Conservation (phyloP, 1,140 invertebrate genomes). For the Drosophila seguyi region DNA sequence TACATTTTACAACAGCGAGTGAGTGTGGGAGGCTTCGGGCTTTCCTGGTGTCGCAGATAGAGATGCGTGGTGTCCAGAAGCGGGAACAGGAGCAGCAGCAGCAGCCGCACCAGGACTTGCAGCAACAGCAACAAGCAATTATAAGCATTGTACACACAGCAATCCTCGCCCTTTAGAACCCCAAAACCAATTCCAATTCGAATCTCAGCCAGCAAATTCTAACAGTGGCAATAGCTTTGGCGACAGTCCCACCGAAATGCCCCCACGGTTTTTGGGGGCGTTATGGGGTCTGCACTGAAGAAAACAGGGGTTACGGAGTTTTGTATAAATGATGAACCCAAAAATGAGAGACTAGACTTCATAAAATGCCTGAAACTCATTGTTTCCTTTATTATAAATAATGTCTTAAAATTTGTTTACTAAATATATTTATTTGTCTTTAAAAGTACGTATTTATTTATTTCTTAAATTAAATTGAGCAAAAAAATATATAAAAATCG, state of each 20-base stretch:
- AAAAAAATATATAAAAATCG: neutral
- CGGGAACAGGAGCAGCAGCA: constrained; percentile 12
- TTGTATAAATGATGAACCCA: neutral
- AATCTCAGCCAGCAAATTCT: constrained; percentile 68
- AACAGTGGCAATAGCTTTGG: constrained; percentile 83
- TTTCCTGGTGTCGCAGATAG: constrained; percentile 41
- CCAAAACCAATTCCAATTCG: constrained; percentile 42
- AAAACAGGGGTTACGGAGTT: neutral
- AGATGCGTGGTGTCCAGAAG: constrained; percentile 60
- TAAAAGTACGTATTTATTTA: neutral
- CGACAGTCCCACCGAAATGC: constrained; percentile 62
- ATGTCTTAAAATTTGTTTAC: neutral
- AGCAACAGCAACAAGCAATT: constrained; percentile 74
- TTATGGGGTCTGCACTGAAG: constrained; percentile 46
- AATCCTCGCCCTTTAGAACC: constrained; percentile 19
- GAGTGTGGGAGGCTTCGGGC: constrained; percentile 48
- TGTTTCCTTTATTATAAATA: neutral
- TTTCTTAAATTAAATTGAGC: too few species aligned
- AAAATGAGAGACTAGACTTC: neutral
- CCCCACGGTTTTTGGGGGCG: constrained; percentile 13
- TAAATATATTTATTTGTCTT: neutral
- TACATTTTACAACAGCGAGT: constrained; percentile 73
- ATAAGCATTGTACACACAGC: constrained; percentile 72
- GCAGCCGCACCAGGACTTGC: constrained; percentile 8
- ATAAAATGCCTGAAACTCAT: neutral